phyloP scores from a whole-genome alignment of 2,888 invertebrate genomes.

The Drosophila glabriapex region DNA sequence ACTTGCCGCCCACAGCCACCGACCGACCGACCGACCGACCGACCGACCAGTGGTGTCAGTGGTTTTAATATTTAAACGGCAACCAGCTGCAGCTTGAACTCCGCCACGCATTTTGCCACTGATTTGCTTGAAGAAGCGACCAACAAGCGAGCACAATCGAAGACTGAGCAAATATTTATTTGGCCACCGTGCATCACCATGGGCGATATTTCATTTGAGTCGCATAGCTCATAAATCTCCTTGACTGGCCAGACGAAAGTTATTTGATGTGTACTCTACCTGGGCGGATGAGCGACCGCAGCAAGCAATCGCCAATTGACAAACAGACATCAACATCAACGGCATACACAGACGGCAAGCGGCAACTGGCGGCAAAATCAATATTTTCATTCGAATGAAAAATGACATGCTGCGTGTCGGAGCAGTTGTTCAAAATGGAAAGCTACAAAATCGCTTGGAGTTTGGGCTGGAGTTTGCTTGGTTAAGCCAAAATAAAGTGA shows the following conservation, averaged over 20 bases:
- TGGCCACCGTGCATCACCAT: slow-evolving; percentile 20
- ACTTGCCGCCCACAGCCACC: slow-evolving; percentile 14
- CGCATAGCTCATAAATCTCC: slow-evolving; percentile 79
- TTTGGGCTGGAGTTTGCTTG: neutral
- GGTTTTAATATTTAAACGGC: slow-evolving; percentile 70
- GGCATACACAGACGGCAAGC: slow-evolving; percentile 18
- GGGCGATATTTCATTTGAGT: slow-evolving; percentile 77
- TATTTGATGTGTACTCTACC: slow-evolving; percentile 31
- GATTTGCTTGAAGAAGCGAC: slow-evolving; percentile 54
- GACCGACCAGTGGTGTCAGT: slow-evolving; percentile 19
- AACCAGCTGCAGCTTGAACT: slow-evolving; percentile 33
- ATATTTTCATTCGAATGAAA: slow-evolving; percentile 82
- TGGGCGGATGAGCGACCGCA: slow-evolving; percentile 50
- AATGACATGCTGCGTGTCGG: slow-evolving; percentile 66
- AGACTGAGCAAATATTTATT: slow-evolving; percentile 72
- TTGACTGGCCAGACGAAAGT: slow-evolving; percentile 37
- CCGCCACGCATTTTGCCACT: slow-evolving; percentile 41
- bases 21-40: neutral
- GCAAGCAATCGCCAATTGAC: slow-evolving; percentile 78
- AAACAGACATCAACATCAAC: slow-evolving; percentile 79
- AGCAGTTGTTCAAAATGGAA: slow-evolving; percentile 57
- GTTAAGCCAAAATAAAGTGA: slow-evolving; percentile 42
- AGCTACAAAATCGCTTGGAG: slow-evolving; percentile 46
- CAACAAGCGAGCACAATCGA: slow-evolving; percentile 12
- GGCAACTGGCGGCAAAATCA: slow-evolving; percentile 64